Percentiles rank a stretch among this genome's conserved stretches.
Conservation (phyloP, 2,797 vertebrate genomes). For the Todus mexicanus region DNA sequence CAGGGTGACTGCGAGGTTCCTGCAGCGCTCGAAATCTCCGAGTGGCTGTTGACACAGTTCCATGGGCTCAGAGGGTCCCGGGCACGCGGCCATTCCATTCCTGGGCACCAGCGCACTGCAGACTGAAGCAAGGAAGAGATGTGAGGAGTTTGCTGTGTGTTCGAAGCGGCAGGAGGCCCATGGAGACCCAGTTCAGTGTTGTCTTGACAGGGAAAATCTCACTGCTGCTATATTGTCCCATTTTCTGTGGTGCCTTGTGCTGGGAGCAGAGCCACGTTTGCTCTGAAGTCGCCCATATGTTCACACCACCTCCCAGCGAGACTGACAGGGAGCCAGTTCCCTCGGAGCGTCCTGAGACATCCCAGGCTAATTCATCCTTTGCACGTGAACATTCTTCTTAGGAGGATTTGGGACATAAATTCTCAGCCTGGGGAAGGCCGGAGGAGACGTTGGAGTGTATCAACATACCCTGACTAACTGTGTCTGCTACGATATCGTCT, state of each 20-base stretch:
- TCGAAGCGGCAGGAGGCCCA: not conserved
- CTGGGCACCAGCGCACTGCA: not conserved
- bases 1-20: not conserved
- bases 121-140: not conserved
- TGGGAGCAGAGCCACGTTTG: not conserved
- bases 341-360: not conserved
- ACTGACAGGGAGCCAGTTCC: not conserved
- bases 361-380: not conserved
- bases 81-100: not conserved
- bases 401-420: not conserved
- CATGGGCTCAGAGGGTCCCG: not conserved
- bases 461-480: not conserved
- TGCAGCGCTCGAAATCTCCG: not conserved
- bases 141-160: not conserved
- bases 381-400: not conserved
- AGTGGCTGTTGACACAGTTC: not conserved
- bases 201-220: not conserved
- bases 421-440: not conserved
- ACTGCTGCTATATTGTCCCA: not conserved
- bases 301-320: not conserved
- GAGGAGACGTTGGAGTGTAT: fast-evolving
- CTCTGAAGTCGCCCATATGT: slow-evolving; percentile 21
- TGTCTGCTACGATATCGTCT: not conserved
- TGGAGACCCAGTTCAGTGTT: not conserved
- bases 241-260: not conserved